phyloP scores from a whole-genome alignment of 2,888 invertebrate species.

The Pollenia griseotomentosa region DNA sequence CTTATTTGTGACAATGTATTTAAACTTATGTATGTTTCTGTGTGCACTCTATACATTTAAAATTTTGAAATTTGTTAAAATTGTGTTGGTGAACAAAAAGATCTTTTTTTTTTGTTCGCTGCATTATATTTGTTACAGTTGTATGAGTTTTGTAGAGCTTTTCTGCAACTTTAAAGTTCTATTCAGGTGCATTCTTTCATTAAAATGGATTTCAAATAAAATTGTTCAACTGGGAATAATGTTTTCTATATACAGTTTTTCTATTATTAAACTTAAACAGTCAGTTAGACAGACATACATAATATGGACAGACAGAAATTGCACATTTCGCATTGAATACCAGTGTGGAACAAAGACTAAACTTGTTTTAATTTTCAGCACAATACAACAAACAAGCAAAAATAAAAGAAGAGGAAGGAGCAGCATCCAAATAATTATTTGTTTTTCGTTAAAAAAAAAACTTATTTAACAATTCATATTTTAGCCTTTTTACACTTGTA shows the following conservation, averaged over 20 bases:
- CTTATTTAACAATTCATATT: too few species aligned
- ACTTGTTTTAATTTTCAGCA: not conserved
- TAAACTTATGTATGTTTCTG: not conserved
- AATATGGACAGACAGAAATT: slow-evolving; percentile 25
- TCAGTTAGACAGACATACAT: slow-evolving; percentile 36
- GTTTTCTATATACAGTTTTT: slow-evolving; percentile 37
- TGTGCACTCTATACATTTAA: not conserved
- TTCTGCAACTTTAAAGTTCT: slow-evolving; percentile 57
- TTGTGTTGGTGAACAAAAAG: slow-evolving; percentile 6
- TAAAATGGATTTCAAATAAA: slow-evolving; percentile 60
- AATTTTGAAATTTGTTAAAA: slow-evolving; percentile 32
- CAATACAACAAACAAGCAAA: not conserved
- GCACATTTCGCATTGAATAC: slow-evolving; percentile 27
- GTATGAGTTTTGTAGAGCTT: slow-evolving; percentile 43
- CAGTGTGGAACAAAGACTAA: not conserved
- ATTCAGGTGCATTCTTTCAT: slow-evolving; percentile 65
- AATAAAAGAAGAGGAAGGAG: too few species aligned
- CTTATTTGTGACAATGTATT: too few species aligned
- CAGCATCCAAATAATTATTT: too few species aligned
- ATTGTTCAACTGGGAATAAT: slow-evolving; percentile 63
- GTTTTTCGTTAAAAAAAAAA: too few species aligned
- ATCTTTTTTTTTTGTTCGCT: slow-evolving; percentile 19
- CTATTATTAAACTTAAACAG: slow-evolving; percentile 54
- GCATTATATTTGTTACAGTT: slow-evolving; percentile 44
- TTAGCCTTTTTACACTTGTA: too few species aligned